Conservation (phyloP, 2,888 invertebrate species). For the Neria commutata region DNA sequence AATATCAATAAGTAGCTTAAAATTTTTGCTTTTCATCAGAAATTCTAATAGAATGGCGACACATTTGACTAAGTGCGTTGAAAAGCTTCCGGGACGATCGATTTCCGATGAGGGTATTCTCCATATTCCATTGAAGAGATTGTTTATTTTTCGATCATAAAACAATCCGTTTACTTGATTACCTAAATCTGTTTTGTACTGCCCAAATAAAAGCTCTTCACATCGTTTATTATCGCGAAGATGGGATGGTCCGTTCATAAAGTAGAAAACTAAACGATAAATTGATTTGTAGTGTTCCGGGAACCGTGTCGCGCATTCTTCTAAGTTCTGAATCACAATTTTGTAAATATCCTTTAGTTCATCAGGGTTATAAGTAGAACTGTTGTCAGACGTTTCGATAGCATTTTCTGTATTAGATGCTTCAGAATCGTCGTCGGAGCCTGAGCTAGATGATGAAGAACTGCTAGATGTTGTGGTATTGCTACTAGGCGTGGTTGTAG, state of each 20-base stretch:
- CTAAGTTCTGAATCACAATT: conserved; percentile 77
- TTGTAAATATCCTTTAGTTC: conserved; percentile 66
- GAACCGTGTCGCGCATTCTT: conserved; percentile 83
- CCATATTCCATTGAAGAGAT: conserved; percentile 95
- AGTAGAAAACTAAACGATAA: conserved; percentile 85
- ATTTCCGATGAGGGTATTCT: conserved; percentile 88
- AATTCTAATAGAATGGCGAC: conserved; percentile 82
- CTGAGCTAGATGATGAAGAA: conserved; percentile 61
- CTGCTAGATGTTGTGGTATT: conserved; percentile 62
- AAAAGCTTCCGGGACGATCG: conserved; percentile 89
- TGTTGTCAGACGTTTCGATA: conserved; percentile 38
- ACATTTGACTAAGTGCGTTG: conserved; percentile 88
- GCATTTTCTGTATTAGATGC: conserved; percentile 49
- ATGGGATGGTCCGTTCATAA: conserved; percentile 72
- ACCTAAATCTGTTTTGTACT: conserved; percentile 70
- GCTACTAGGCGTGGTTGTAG: conserved; percentile 40
- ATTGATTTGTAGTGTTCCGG: conserved; percentile 93
- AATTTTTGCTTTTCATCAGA: conserved; percentile 78
- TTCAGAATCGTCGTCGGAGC: conserved; percentile 63
- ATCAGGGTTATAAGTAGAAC: conserved; percentile 35
- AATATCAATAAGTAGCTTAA: conserved; percentile 78
- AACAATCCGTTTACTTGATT: conserved; percentile 82
- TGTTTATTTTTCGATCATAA: conserved; percentile 79
- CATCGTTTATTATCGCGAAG: conserved; percentile 73
- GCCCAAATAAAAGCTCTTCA: conserved; percentile 73